Evolutionary conservation across 1,140 invertebrate species (phyloP), one percentile per base, ranked within the genome.

Genomic region (Adoxophyes honmai): DNA sequence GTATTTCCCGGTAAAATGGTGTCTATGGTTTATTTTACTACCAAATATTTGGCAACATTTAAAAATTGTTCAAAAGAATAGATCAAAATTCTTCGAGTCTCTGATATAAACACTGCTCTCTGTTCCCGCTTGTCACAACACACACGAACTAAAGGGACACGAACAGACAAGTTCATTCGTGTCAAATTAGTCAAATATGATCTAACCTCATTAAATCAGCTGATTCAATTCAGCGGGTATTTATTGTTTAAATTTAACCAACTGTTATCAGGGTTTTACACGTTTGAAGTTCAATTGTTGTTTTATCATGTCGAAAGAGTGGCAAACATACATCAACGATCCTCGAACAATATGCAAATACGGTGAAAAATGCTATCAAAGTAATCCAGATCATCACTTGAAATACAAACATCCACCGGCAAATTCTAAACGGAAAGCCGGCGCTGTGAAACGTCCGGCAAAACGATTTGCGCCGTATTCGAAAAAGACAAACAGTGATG

Each of bases 291-390:
- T 3, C 6, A 28, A 28, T 2, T 28, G 2, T 28, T 3, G 21
- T 28, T 14, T 4, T 44, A 73, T 8, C 52, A 88, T 86, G 83
- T 77, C 82, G 44, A 72, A 80, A 7, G 79, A 78, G 57, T 81
- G 79, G 75, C 53, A 66, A 61, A 60, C 64, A 7, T 88, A 78
- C 57, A 57, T 69, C 21, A 71, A 82, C 44, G 87, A 90, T 66
- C 37, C 79, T n/a, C 70, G 87, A 73, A 75, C 58, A 15, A 58
- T 73, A 51, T 98, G 96, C 83, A 94, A 94, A 88, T 97, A 96
- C 78, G 95, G 95, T 34, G 80, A 68, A 13, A 93, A 94, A 67
- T 98, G 96, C 86, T 97, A 97, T 86, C 94, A 96, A 73, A 96
- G 94, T 81, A 97, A 96, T 91, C 86, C 92, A 7, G 88, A 90